Conservation (phyloP, 2,888 invertebrate genomes). For the Eumacrocentrus americanus region DNA sequence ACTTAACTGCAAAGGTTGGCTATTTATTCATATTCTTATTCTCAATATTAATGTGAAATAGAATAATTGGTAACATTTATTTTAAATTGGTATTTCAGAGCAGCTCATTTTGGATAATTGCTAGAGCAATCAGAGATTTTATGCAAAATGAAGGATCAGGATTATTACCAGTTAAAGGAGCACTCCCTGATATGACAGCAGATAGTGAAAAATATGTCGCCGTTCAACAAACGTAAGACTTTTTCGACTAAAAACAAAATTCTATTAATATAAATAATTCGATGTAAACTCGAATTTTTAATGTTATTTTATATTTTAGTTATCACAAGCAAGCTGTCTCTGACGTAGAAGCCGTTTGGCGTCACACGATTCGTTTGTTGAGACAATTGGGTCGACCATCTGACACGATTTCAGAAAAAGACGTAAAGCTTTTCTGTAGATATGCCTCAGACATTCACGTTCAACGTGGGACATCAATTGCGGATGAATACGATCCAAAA, state of each 20-base stretch:
- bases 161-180: constrained; percentile 82
- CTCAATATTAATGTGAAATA: constrained; percentile 9
- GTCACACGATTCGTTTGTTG: constrained; percentile 80
- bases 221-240: constrained; percentile 79
- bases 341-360: constrained; percentile 82
- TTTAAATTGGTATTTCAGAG: constrained; percentile 64
- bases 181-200: constrained; percentile 95
- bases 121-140: constrained; percentile 85
- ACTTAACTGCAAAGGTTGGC: constrained; percentile 73
- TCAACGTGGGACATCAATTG: constrained; percentile 78
- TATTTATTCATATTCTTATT: constrained; percentile 19
- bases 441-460: constrained; percentile 83
- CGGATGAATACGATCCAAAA: constrained; percentile 78
- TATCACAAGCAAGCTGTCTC: constrained; percentile 82
- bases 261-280: not conserved
- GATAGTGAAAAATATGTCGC: constrained; percentile 90
- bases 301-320: constrained; percentile 48
- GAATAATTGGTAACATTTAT: no score
- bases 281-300: constrained; percentile 3
- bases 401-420: constrained; percentile 76
- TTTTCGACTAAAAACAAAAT: not conserved
- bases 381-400: constrained; percentile 78
- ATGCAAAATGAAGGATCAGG: constrained; percentile 83
- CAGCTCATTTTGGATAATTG: constrained; percentile 91
- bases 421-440: constrained; percentile 86